phyloP scores from a whole-genome alignment of 2,113 vertebrate species.

The Anser brachyrhynchus region DNA sequence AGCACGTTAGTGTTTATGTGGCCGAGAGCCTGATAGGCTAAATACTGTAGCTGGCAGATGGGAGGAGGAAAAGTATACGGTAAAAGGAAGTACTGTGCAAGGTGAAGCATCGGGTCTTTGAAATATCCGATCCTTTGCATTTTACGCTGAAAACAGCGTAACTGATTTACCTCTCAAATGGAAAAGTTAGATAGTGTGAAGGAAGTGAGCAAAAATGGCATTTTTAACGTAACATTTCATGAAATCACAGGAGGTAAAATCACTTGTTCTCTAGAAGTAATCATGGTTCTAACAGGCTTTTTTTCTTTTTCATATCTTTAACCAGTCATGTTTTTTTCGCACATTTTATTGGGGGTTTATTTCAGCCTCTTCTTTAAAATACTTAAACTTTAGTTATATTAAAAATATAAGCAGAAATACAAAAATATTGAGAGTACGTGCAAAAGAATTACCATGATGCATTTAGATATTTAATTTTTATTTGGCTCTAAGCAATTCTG shows the following conservation, averaged over 20 bases:
- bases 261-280: background rate
- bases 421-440: background rate
- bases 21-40: fast-evolving
- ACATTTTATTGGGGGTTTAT: background rate
- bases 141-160: background rate
- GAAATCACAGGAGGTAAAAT: background rate
- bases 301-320: background rate
- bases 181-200: background rate
- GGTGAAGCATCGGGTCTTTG: background rate
- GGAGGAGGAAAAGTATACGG: background rate
- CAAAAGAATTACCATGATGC: background rate
- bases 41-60: background rate
- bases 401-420: background rate
- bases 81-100: background rate
- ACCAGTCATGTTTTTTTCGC: background rate
- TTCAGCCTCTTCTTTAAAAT: background rate
- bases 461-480: background rate
- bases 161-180: background rate
- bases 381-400: background rate
- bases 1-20: background rate
- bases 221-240: background rate
- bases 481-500: background rate
- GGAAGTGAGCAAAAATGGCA: background rate
- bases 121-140: background rate
- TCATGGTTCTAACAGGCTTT: background rate